Percentiles rank a stretch among this genome's conserved stretches.
Conservation (phyloP, 1,140 invertebrate species). For the Ceratitis capitata region DNA sequence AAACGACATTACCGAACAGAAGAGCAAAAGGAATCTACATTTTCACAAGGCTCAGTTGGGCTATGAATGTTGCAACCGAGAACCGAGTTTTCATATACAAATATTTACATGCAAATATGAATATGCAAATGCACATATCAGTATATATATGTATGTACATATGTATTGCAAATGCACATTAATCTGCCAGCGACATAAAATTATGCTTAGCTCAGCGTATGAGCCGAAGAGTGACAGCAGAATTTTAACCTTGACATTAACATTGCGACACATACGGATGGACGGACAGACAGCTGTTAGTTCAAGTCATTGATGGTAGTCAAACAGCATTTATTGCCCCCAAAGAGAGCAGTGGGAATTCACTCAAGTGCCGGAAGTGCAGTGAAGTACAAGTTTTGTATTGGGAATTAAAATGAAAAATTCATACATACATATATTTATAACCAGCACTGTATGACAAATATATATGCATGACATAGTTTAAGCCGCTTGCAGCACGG, state of each 20-base stretch:
- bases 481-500: background rate
- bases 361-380: background rate
- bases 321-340: background rate
- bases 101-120: background rate
- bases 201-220: background rate
- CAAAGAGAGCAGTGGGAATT: background rate
- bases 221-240: background rate
- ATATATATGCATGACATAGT: background rate
- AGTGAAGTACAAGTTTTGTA: background rate
- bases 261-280: background rate
- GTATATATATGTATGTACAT: background rate
- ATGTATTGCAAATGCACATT: background rate
- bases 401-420: constrained; percentile 31
- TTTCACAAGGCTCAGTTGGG: background rate
- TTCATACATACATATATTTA: background rate
- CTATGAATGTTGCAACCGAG: background rate
- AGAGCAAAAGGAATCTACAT: background rate
- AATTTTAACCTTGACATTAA: constrained; percentile 34
- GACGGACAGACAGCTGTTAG: background rate
- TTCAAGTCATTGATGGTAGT: background rate
- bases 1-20: background rate
- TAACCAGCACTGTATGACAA: background rate
- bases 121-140: background rate
- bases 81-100: no score
- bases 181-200: constrained; percentile 5